These are phyloP conservation scores for Troides oblongomaculatus DNA, from an alignment of 2,888 invertebrate species.

Conservation along the genomic window DNA sequence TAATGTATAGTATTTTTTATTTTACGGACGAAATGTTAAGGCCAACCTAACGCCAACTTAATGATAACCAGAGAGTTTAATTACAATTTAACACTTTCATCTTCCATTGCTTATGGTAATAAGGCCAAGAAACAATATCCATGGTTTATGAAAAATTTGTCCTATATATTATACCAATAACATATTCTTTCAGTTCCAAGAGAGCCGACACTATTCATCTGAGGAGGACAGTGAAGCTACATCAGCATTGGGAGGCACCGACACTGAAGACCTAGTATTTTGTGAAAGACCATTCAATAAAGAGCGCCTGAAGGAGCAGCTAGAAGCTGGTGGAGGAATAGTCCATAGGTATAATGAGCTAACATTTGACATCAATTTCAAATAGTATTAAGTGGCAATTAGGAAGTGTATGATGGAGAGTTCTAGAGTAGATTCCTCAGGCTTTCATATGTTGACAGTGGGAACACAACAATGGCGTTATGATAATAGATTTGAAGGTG, in stretches of 20 bases:
- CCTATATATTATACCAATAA: neutral
- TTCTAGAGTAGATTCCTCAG: too few species aligned
- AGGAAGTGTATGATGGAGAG: too few species aligned
- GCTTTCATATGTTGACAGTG: too few species aligned
- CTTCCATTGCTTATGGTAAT: neutral
- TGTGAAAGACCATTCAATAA: conserved; percentile 67
- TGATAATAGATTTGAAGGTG: too few species aligned
- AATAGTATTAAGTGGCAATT: too few species aligned
- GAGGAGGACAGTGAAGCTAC: conserved; percentile 70
- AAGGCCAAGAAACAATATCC: too few species aligned
- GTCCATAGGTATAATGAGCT: conserved; percentile 72
- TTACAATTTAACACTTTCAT: neutral
- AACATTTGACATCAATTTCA: too few species aligned
- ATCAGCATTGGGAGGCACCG: conserved; percentile 69
- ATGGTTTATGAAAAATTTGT: neutral
- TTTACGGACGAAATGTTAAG: neutral
- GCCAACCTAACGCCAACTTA: too few species aligned
- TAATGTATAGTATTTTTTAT: neutral
- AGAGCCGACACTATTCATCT: conserved; percentile 69
- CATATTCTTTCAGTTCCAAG: conserved; percentile 44
- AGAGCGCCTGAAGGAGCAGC: conserved; percentile 80
- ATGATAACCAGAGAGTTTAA: too few species aligned
- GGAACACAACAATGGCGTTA: too few species aligned
- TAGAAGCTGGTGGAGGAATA: conserved; percentile 82
- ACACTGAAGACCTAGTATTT: conserved; percentile 79